phyloP scores from a whole-genome alignment of 2,113 vertebrate species.

The Planiliza haematocheilus region DNA sequence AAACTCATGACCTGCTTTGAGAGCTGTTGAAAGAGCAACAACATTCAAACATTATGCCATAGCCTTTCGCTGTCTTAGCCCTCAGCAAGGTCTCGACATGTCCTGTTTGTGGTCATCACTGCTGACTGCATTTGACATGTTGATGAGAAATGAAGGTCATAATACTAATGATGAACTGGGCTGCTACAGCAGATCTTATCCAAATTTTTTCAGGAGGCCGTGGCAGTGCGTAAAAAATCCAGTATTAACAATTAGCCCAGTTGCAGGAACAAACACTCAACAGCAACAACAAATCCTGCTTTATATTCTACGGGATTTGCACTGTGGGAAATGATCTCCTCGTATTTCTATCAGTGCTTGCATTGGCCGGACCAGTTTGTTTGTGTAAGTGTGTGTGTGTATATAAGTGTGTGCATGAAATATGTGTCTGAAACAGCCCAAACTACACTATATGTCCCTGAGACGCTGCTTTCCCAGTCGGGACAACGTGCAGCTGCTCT shows the following conservation, averaged over 20 bases:
- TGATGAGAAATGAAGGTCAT: constrained; percentile 19
- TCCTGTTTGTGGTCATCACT: constrained; percentile 26
- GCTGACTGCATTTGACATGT: constrained; percentile 29
- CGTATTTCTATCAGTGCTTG: neutral
- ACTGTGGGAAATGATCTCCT: constrained; percentile 57
- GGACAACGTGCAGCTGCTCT: constrained; percentile 65
- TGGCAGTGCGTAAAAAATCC: constrained; percentile 1
- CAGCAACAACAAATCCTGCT: constrained; percentile 16
- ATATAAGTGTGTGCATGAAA: neutral
- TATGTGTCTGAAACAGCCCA: constrained; percentile 7
- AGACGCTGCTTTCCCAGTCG: constrained; percentile 51
- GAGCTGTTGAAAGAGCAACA: constrained; percentile 18
- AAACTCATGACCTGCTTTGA: constrained; percentile 35
- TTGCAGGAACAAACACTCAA: neutral
- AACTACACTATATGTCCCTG: constrained; percentile 29
- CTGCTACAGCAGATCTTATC: neutral
- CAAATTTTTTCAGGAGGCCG: neutral
- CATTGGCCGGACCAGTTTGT: constrained; percentile 19
- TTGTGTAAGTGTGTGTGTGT: constrained; percentile 29
- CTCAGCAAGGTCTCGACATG: constrained; percentile 19
- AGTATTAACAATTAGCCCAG: constrained; percentile 16
- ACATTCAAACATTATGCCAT: neutral
- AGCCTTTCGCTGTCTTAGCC: constrained; percentile 10
- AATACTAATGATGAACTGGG: neutral
- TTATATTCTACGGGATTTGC: constrained; percentile 21